phyloP scores from a whole-genome alignment of 2,113 vertebrate genomes.

The Macaca nemestrina region DNA sequence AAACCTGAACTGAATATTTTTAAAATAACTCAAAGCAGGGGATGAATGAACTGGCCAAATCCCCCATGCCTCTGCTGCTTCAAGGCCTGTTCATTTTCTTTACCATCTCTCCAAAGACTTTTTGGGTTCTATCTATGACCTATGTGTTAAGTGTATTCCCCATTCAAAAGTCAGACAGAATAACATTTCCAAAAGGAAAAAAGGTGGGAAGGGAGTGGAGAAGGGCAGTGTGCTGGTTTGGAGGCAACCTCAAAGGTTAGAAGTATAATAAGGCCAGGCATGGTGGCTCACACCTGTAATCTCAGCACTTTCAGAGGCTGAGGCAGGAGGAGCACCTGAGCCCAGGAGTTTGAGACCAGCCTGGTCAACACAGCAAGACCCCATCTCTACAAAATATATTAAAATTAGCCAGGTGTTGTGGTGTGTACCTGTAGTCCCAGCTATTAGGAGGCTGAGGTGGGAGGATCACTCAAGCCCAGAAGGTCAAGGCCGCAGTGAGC shows the following conservation, averaged over 20 bases:
- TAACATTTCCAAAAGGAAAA: neutral
- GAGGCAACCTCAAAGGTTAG: neutral
- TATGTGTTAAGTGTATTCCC: neutral
- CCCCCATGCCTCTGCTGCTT: fast-evolving
- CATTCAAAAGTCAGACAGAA: neutral
- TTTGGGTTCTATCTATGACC: neutral
- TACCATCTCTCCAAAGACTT: neutral
- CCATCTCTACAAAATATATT: too few species aligned
- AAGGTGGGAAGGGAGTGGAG: neutral
- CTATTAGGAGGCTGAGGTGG: too few species aligned
- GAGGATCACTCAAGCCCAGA: too few species aligned
- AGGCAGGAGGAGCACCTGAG: too few species aligned
- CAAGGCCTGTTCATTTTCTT: neutral
- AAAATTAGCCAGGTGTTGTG: too few species aligned
- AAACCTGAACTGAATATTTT: constrained; percentile 48
- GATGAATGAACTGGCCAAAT: neutral
- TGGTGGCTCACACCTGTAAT: too few species aligned
- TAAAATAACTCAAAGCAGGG: constrained; percentile 56
- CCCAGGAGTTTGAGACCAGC: too few species aligned
- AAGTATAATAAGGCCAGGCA: neutral
- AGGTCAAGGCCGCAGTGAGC: too few species aligned
- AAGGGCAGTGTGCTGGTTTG: neutral
- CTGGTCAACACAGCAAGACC: too few species aligned
- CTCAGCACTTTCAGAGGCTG: too few species aligned
- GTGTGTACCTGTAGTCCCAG: too few species aligned